Evolutionary conservation across 2,888 invertebrate species (phyloP).

Genomic region (Ectobius pallidus): DNA sequence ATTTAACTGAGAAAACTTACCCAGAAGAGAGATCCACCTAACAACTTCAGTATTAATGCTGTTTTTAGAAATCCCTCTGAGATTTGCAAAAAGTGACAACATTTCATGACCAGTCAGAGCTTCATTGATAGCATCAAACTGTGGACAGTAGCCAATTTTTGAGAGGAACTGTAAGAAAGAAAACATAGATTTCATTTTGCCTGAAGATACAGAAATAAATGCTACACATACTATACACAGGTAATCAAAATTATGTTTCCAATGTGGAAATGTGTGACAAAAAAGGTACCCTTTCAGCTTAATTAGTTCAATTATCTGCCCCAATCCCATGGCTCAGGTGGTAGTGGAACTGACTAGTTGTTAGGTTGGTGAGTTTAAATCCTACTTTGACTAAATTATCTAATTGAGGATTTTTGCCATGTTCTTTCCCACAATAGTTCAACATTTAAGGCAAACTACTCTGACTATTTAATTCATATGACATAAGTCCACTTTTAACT

Average conservation of each 20-base stretch:
- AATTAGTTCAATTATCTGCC: no score
- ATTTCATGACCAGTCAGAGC: conserved; percentile 79
- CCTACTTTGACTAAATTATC: no score
- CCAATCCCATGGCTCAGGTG: no score
- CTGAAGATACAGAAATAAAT: not conserved
- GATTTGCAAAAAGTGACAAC: conserved; percentile 70
- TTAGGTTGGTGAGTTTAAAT: no score
- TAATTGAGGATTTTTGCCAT: not conserved
- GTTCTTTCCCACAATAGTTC: not conserved
- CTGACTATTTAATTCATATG: no score
- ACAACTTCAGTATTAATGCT: conserved; percentile 48
- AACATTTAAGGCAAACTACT: no score
- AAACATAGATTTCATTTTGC: not conserved
- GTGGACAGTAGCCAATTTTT: conserved; percentile 88
- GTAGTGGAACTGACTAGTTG: no score
- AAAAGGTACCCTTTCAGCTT: no score
- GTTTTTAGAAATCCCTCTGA: conserved; percentile 67
- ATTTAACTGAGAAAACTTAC: conserved; percentile 33
- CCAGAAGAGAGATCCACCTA: conserved; percentile 47
- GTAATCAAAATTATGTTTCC: not conserved
- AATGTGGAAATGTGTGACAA: not conserved
- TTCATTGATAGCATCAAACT: conserved; percentile 80
- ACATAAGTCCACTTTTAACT: no score
- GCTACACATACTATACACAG: not conserved
- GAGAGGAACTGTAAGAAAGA: conserved; percentile 65